Evolutionary conservation across 1,140 invertebrate genomes (phyloP), one percentile per base, ranked within the genome.

Genomic region (Sinonovacula constricta): DNA sequence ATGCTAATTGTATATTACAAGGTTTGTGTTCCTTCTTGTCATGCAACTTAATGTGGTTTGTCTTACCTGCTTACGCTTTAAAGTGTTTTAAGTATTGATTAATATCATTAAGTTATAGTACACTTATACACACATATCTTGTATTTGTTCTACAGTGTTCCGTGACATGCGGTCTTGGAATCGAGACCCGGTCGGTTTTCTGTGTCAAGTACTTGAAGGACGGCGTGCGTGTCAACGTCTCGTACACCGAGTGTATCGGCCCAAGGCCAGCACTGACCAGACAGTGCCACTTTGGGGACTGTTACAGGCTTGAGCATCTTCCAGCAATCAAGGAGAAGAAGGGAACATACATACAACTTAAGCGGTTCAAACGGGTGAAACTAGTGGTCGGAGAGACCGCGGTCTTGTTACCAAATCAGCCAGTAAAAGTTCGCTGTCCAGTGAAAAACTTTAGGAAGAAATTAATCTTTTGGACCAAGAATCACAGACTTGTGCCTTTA

Each of bases 141-240:
- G n/a, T n/a, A n/a, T n/a, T n/a, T 51, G 24, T 71, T 66, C n/a
- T 70, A 56, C 84, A 95, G 94, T 95, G 95, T 86, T 93, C 94
- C 14, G 91, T 92, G 85, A 92, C 93, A 2, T 95, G 95, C 86
- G 94, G 94, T 28, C 91, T 90, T 33, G 95, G 95, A 12, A 87
- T 91, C 1, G 93, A 94, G 80, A 91, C 86, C 5, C 91, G 95
- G 76, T 92, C 93, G 83, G 94, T 97, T 34, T 93, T 94, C 79
- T 99, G 97, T 90, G 95, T 97, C 84, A 97, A 97, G 92, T 26
- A 65, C 14, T 34, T 77, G 3, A 70, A 79, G 24, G 28, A 12
- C 2, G 81, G 80, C n/a, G 49, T 45, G 7, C 67, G 69, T 14
- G 59, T 85, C 0, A 83, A 79, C n/a, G 79, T 85, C 4, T 69